These are phyloP conservation scores for Coracopsis vasa DNA, from an alignment of 2,113 vertebrate genomes.

Conservation along the genomic window DNA sequence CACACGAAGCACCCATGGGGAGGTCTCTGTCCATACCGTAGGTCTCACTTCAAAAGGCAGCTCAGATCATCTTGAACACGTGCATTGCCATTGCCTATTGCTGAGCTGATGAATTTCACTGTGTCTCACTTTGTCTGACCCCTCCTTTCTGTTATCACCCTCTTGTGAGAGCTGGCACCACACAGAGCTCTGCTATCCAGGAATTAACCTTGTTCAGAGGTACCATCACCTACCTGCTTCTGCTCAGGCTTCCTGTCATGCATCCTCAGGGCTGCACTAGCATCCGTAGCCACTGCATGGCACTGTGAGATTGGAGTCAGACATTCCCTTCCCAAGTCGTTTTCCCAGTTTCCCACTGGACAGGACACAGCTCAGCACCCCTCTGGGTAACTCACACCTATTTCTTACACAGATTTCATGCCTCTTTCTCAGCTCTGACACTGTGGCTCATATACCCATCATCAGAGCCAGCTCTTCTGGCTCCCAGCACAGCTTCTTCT, in stretches of 20 bases:
- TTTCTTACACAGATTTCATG: neutral
- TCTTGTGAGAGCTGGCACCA: neutral
- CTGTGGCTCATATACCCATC: neutral
- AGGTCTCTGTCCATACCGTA: neutral
- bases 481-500: neutral
- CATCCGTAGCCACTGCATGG: neutral
- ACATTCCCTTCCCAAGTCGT: neutral
- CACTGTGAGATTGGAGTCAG: neutral
- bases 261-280: neutral
- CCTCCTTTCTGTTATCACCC: neutral
- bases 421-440: neutral
- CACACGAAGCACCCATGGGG: neutral
- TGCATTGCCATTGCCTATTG: accelerated
- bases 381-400: neutral
- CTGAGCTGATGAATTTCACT: neutral
- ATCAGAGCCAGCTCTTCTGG: neutral
- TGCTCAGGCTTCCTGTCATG: neutral
- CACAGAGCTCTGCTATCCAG: neutral
- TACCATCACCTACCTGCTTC: neutral
- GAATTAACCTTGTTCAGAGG: neutral
- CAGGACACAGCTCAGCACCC: neutral
- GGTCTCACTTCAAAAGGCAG: neutral
- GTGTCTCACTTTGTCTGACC: neutral
- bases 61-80: neutral
- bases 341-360: neutral